These are phyloP conservation scores for Mantis religiosa DNA, from an alignment of 2,888 invertebrate genomes.

Conservation along the genomic window DNA sequence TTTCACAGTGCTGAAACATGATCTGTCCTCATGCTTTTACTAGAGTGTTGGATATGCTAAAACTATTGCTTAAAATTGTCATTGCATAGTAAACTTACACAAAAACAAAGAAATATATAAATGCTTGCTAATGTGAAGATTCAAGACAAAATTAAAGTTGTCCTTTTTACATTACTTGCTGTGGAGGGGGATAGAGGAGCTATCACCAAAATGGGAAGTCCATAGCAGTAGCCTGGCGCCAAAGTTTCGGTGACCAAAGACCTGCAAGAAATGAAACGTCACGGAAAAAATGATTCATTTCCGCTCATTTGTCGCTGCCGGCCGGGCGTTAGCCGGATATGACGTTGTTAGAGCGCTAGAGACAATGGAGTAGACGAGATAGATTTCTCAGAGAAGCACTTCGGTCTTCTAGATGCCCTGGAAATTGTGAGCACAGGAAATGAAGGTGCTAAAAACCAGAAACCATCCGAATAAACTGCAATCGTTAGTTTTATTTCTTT, in stretches of 20 bases:
- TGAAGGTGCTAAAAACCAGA: not conserved
- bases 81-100: too few species aligned
- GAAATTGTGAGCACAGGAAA: not conserved
- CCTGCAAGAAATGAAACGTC: not conserved
- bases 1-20: too few species aligned
- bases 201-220: not conserved
- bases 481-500: not conserved
- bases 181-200: too few species aligned
- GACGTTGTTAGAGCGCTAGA: not conserved
- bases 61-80: too few species aligned
- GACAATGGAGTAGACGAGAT: not conserved
- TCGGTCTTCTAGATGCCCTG: not conserved
- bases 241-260: not conserved
- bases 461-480: not conserved
- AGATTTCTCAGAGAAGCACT: constrained; percentile 1
- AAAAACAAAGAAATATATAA: too few species aligned
- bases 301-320: not conserved
- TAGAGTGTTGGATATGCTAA: too few species aligned
- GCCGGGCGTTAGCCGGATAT: not conserved
- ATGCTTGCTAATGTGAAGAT: too few species aligned
- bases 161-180: too few species aligned
- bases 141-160: too few species aligned
- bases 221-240: not conserved
- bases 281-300: not conserved
- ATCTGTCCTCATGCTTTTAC: too few species aligned